A percentile compares a stretch with the other conserved stretches of the same genome.
phyloP scores from a whole-genome alignment of 2,797 vertebrate genomes.

The Strix occidentalis region DNA sequence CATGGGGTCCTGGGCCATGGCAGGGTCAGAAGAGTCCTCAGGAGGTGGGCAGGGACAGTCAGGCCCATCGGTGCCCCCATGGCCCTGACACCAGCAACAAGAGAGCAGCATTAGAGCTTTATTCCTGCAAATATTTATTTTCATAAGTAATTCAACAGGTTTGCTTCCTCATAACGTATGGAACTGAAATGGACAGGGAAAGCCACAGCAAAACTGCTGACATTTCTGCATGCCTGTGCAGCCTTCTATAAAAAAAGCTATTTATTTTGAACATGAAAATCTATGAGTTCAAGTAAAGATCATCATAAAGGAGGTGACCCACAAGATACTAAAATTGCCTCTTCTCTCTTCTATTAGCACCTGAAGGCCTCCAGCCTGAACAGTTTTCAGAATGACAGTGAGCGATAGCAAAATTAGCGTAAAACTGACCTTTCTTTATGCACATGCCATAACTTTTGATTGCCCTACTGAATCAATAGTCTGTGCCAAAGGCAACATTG shows the following conservation, averaged over 20 bases:
- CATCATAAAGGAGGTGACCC: conserved; percentile 45
- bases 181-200: conserved; percentile 16
- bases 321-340: conserved; percentile 25
- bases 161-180: neutral
- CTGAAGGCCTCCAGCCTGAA: conserved; percentile 10
- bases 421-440: conserved; percentile 32
- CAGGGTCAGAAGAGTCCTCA: fast-evolving
- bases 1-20: neutral
- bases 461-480: conserved; percentile 6
- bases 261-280: conserved; percentile 61
- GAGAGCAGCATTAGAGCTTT: neutral
- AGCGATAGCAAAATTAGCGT: neutral
- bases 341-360: conserved; percentile 35
- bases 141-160: neutral
- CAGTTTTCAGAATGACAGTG: neutral
- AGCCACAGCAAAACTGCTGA: conserved; percentile 14
- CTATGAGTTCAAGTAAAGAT: conserved; percentile 52
- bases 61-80: fast-evolving
- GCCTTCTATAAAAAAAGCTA: neutral
- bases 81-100: neutral
- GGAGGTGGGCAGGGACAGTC: fast-evolving
- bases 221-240: conserved; percentile 37
- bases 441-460: neutral
- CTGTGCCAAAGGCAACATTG: neutral
- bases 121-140: neutral